Base-by-base conservation (phyloP, 1,140 invertebrate species). In the Arctopsyche grandis region DNA sequence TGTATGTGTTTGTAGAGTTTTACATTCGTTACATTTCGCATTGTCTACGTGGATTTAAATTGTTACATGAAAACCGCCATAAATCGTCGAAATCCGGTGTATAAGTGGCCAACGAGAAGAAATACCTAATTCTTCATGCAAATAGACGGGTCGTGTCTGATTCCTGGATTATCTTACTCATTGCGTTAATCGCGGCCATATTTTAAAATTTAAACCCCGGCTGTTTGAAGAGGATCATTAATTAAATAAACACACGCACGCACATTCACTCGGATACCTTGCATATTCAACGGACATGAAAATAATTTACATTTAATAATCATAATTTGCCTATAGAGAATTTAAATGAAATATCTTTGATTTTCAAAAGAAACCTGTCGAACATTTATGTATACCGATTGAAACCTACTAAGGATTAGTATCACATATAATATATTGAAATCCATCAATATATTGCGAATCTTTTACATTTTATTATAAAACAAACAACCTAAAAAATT, bases 111-210 rank as follows among this genome's bases (percentile, higher is more conserved):
- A 66, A 66, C 21, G 63, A 29, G 63, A 66, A 66, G 63, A 66
- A 66, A 66, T 66, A 66, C 26, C 63, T 66, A 66, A 66, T 66
- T 66, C 63, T 66, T 66, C 63, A 66, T 66, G 63, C 63, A 66
- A 66, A 66, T 66, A 66, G 63, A 66, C 63, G 63, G 63, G 22
- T 14, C 63, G 63, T 66, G 21, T 66, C 63, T 66, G 63, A 66
- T 66, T 66, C 63, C 63, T 66, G 63, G 63, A 66, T 66, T 66
- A 66, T 66, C 63, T 66, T 66, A 66, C 22, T 66, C 63, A 66
- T 66, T 66, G 21, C 63, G 63, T 26, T 66, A 66, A 66, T 66
- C 63, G 21, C 24, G 63, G 63, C 21, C 63, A 66, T 66, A 66
- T 66, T 66, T 66, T 66, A 66, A 66, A 66, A 66, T 66, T 19